Conservation (phyloP, 2,888 invertebrate genomes). For the Hyposoter didymator region DNA sequence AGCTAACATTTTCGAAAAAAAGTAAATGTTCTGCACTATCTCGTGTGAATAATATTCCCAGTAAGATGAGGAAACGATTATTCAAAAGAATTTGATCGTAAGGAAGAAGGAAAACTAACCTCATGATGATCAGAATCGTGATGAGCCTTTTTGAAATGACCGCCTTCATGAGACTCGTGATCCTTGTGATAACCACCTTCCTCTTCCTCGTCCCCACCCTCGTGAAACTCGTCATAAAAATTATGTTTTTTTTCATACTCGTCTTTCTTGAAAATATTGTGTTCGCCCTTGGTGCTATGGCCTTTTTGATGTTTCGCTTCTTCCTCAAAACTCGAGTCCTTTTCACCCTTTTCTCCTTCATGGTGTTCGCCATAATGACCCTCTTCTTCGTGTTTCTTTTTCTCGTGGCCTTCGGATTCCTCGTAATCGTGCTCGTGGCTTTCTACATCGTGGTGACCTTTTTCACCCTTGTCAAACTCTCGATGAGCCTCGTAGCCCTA, state of each 20-base stretch:
- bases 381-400: slow-evolving; percentile 87
- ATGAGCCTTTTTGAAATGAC: slow-evolving; percentile 85
- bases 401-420: slow-evolving; percentile 87
- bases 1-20: too few relatives aligned
- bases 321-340: slow-evolving; percentile 87
- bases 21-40: too few relatives aligned
- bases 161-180: slow-evolving; percentile 85
- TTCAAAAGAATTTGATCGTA: background rate
- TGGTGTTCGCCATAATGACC: slow-evolving; percentile 89
- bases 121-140: slow-evolving; percentile 80
- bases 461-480: slow-evolving; percentile 87
- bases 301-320: slow-evolving; percentile 90
- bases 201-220: slow-evolving; percentile 88
- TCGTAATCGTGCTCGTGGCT: slow-evolving; percentile 88
- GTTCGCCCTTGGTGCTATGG: slow-evolving; percentile 90
- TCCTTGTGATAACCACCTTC: slow-evolving; percentile 87
- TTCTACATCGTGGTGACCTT: slow-evolving; percentile 89
- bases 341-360: slow-evolving; percentile 89
- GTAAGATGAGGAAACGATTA: background rate
- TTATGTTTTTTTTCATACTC: slow-evolving; percentile 91
- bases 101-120: slow-evolving; percentile 69
- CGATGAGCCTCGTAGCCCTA: slow-evolving; percentile 85
- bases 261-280: slow-evolving; percentile 90
- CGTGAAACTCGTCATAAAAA: slow-evolving; percentile 91
- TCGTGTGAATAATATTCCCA: background rate